Percentiles rank a stretch among this genome's conserved stretches.
phyloP scores from a whole-genome alignment of 2,797 vertebrate species.

The Rhincodon typus region DNA sequence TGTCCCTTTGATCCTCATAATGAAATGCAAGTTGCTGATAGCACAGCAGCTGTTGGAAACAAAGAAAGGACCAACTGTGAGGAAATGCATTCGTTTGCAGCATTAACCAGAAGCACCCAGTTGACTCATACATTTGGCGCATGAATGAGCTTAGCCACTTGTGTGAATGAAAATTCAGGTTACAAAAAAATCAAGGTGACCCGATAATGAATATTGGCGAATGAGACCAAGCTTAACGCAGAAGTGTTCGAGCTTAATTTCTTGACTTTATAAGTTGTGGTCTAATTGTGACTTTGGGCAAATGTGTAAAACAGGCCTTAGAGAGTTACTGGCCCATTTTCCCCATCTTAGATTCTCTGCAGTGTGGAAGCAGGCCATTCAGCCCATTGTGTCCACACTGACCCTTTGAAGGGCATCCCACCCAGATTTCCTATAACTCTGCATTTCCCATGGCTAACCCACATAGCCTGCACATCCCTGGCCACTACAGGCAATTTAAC shows the following conservation, averaged over 20 bases:
- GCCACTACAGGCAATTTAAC: too few species aligned
- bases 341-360: not conserved
- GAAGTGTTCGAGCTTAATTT: not conserved
- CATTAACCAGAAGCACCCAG: not conserved
- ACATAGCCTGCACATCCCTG: too few species aligned
- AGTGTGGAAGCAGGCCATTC: too few species aligned
- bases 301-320: not conserved
- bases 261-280: too few species aligned
- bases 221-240: not conserved
- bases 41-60: not conserved
- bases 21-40: not conserved
- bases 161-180: not conserved
- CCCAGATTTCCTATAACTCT: too few species aligned
- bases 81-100: not conserved
- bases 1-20: not conserved
- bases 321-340: not conserved
- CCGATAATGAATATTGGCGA: not conserved
- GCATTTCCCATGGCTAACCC: too few species aligned
- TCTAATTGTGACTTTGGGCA: not conserved
- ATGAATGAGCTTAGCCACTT: not conserved
- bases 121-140: not conserved
- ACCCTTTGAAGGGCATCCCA: too few species aligned
- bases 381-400: too few species aligned
- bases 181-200: slow-evolving; percentile 2
- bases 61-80: not conserved